Evolutionary conservation across 2,797 vertebrate species (phyloP), one percentile per base, ranked within the genome.

Genomic region (Basileuterus tristriatus): DNA sequence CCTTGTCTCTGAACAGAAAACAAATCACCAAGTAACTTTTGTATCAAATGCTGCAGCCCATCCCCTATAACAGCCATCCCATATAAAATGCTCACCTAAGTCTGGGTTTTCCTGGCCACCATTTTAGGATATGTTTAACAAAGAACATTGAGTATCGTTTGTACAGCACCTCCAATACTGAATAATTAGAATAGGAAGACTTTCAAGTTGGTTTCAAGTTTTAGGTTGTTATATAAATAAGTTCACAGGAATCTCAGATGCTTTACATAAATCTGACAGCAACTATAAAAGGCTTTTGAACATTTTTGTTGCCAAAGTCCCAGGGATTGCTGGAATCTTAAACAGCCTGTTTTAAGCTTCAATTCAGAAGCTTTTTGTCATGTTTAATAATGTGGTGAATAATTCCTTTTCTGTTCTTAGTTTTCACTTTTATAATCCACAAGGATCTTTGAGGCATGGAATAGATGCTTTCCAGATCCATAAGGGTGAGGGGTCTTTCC

Each of bases 341-440:
- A 98, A 97, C 95, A 98, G 96, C 94, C 96, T 81, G 62, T 93
- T 98, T 97, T 97, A 97, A 98, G 97, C 97, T 96, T 97, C 97
- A 97, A 95, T 98, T 97, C 97, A 97, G 97, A 95, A 97, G 97
- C 95, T 97, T 98, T 98, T 98, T 98, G 98, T 98, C 97, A 97
- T 98, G 97, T 98, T 98, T 98, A 98, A 98, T 98, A 98, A 98
- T 98, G 97, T 98, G 97, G 97, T 97, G 97, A 97, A 97, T 98
- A 97, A 98, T 98, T 97, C 93, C 89, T 96, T 97, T 97, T 96
- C 97, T 97, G 85, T 96, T 97, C 91, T 15, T 94, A 74, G 52
- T 94, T 97, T 96, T 71, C 94, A 90, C 75, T 88, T 97, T 97
- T 96, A 96, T 96, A 98, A 97, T 97, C 97, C 94, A 94, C 79